Percentiles rank a stretch among this genome's conserved stretches.
These are phyloP conservation scores for Ferdinandea cuprea DNA, from an alignment of 2,888 invertebrate species.

Conservation along the genomic window DNA sequence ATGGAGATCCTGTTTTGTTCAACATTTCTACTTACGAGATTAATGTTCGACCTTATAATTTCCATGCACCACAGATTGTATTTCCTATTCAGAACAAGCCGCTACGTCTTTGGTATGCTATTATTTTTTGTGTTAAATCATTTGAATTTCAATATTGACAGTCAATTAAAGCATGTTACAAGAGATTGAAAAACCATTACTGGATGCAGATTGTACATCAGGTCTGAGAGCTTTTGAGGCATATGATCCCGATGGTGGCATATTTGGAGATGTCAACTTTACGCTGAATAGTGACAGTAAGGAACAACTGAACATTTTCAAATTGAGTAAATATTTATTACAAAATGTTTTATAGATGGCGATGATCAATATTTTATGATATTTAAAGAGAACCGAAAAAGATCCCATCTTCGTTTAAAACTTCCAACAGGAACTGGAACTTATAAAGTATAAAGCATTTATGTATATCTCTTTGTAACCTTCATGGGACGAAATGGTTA, in stretches of 20 bases:
- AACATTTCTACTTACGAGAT: slow-evolving; percentile 83
- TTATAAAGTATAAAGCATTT: slow-evolving; percentile 67
- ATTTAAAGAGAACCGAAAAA: slow-evolving; percentile 71
- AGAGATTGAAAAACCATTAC: slow-evolving; percentile 74
- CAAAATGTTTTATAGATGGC: slow-evolving; percentile 52
- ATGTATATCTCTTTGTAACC: neutral
- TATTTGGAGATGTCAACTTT: slow-evolving; percentile 85
- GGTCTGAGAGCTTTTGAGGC: slow-evolving; percentile 83
- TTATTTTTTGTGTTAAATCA: neutral
- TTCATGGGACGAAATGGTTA: neutral
- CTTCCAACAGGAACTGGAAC: slow-evolving; percentile 62
- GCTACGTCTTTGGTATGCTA: slow-evolving; percentile 72
- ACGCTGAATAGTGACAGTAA: slow-evolving; percentile 77
- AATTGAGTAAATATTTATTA: neutral
- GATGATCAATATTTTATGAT: slow-evolving; percentile 76
- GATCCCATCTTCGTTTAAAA: slow-evolving; percentile 72
- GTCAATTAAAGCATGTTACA: slow-evolving; percentile 49
- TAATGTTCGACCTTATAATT: slow-evolving; percentile 85
- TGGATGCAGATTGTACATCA: slow-evolving; percentile 80
- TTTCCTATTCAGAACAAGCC: slow-evolving; percentile 83
- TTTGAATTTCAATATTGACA: neutral
- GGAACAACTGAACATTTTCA: neutral
- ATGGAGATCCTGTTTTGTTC: slow-evolving; percentile 82
- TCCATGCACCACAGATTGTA: slow-evolving; percentile 84
- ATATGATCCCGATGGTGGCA: slow-evolving; percentile 85